phyloP scores from a whole-genome alignment of 2,888 invertebrate genomes.

The Colletes collaris region DNA sequence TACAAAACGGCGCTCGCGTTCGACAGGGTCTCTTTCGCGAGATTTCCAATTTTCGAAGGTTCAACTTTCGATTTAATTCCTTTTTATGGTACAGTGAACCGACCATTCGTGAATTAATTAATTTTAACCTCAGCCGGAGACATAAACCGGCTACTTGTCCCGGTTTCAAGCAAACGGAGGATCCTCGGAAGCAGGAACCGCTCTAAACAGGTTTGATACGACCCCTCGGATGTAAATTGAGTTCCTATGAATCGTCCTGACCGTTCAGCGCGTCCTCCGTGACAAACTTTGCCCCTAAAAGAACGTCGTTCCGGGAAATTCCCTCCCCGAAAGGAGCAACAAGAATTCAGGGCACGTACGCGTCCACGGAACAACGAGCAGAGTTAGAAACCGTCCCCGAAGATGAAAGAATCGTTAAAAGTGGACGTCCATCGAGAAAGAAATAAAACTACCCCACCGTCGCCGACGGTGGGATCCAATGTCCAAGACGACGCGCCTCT shows the following conservation, averaged over 20 bases:
- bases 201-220: too few relatives aligned
- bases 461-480: slow-evolving; percentile 38
- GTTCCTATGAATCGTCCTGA: too few relatives aligned
- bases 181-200: too few relatives aligned
- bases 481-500: slow-evolving; percentile 47
- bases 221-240: too few relatives aligned
- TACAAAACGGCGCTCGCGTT: too few relatives aligned
- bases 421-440: slow-evolving; percentile 37
- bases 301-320: neutral
- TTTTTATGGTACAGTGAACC: neutral
- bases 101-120: too few relatives aligned
- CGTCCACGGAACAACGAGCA: slow-evolving; percentile 20
- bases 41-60: neutral
- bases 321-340: neutral
- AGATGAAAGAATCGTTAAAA: slow-evolving; percentile 64
- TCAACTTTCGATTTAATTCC: neutral
- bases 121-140: too few relatives aligned
- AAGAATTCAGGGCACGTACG: slow-evolving; percentile 61
- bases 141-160: too few relatives aligned
- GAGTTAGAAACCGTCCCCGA: slow-evolving; percentile 54
- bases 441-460: slow-evolving; percentile 53
- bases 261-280: too few relatives aligned
- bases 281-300: neutral
- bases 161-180: too few relatives aligned
- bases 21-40: neutral